These are phyloP conservation scores for Protonemura montana DNA, from an alignment of 2,888 invertebrate species.

Conservation along the genomic window DNA sequence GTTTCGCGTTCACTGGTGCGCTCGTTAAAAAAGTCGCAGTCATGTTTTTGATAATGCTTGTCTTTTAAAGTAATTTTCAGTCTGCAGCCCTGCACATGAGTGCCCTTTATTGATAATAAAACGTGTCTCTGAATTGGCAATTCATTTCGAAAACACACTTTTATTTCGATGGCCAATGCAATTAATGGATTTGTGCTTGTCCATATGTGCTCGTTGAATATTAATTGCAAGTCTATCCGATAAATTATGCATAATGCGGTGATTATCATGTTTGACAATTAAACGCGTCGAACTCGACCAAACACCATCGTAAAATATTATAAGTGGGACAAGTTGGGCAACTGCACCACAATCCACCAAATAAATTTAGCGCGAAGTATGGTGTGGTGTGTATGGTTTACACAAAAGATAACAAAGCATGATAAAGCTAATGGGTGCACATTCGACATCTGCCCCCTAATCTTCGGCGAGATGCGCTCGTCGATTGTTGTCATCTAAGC, in stretches of 20 bases:
- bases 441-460: background rate
- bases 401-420: background rate
- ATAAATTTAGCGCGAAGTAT: background rate
- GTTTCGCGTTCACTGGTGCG: background rate
- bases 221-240: background rate
- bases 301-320: background rate
- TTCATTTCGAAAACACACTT: background rate
- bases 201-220: background rate
- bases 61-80: background rate
- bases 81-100: background rate
- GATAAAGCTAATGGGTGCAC: background rate
- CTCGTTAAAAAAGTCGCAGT: background rate
- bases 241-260: conserved; percentile 7
- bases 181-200: background rate
- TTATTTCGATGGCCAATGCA: background rate
- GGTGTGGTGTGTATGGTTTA: too few relatives aligned
- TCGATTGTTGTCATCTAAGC: conserved; percentile 7
- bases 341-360: background rate
- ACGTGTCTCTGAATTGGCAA: background rate
- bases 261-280: background rate
- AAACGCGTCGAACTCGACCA: background rate
- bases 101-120: background rate
- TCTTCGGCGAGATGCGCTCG: background rate
- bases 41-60: background rate
- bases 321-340: background rate